Evolutionary conservation across 2,113 vertebrate genomes (phyloP), one percentile per base, ranked within the genome.

Genomic region (Chiloscyllium plagiosum): DNA sequence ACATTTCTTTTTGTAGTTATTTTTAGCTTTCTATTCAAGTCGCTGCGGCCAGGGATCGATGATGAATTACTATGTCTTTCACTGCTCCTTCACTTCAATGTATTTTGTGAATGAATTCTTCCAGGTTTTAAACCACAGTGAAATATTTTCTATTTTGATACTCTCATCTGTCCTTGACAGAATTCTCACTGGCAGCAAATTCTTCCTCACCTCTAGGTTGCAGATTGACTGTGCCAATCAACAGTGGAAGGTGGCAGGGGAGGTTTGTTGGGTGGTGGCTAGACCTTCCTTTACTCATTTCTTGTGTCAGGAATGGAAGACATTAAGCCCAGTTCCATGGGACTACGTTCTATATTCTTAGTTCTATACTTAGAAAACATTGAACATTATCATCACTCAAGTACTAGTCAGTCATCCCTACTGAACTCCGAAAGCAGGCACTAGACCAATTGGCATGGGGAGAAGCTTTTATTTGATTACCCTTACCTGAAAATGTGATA

Each of bases 121-220:
- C 33, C 61, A 93, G 89, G 66, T 93, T 37, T 93, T n/a, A n/a
- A 61, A 66, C 89, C 17, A 19, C 89, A 37, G 61, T 42, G 19
- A 66, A 37, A 22, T 93, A 93, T 93, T 93, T 93, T 93, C 7
- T 33, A 68, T 37, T 15, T 52, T 90, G 26, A 90, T 61, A 56
- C 86, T 89, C 56, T 89, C 87, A 90, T 52, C 87, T 90, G 87
- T 33, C 87, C 52, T 90, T 61, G 87, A 61, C 8, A 61, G 52
- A 90, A 90, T 90, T 29, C 15, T 61, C 29, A 65, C 52, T 19
- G 52, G 52, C 47, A 87, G 47, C 24, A 87, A 87, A 50, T 8
- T 29, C 85, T 87, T 29, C 85, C 22, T 52, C 85, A 87, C 85
- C 50, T 52, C 50, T 56, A 61, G 87, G 13, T 33, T 89, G 86